These are phyloP conservation scores for Drymonia ruficornis DNA, from an alignment of 2,888 invertebrate genomes.

Conservation along the genomic window DNA sequence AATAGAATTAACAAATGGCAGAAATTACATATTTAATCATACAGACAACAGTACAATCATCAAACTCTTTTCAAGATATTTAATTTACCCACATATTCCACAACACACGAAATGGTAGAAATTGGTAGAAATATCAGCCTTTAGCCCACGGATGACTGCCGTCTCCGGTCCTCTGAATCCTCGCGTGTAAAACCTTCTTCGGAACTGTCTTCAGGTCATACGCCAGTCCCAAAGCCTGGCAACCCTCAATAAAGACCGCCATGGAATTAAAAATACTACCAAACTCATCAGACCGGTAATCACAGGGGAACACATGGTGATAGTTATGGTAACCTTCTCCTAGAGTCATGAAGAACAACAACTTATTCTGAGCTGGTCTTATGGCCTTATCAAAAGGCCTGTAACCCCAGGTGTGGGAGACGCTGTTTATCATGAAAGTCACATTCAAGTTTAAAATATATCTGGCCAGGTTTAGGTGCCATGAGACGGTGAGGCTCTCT, in stretches of 20 bases:
- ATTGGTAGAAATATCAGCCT: background rate
- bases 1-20: too few species aligned
- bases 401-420: conserved; percentile 79
- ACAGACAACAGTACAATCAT: too few species aligned
- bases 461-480: conserved; percentile 70
- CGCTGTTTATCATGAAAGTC: conserved; percentile 86
- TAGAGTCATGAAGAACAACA: conserved; percentile 7
- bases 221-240: conserved; percentile 18
- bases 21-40: too few species aligned
- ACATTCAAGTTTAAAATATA: conserved; percentile 82
- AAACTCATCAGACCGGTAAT: conserved; percentile 49
- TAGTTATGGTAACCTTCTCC: conserved; percentile 91
- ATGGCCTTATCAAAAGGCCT: conserved; percentile 63
- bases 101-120: background rate
- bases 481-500: conserved; percentile 66
- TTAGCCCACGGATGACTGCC: conserved; percentile 1
- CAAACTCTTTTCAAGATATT: too few species aligned
- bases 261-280: conserved; percentile 61
- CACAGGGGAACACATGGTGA: conserved; percentile 77
- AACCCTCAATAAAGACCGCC: conserved; percentile 7
- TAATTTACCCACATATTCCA: too few species aligned
- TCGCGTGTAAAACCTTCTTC: conserved; percentile 9
- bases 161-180: conserved; percentile 19
- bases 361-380: conserved; percentile 8
- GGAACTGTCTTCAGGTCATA: conserved; percentile 20